Base-by-base conservation (phyloP, 2,113 vertebrate genomes). In the Solea solea region DNA sequence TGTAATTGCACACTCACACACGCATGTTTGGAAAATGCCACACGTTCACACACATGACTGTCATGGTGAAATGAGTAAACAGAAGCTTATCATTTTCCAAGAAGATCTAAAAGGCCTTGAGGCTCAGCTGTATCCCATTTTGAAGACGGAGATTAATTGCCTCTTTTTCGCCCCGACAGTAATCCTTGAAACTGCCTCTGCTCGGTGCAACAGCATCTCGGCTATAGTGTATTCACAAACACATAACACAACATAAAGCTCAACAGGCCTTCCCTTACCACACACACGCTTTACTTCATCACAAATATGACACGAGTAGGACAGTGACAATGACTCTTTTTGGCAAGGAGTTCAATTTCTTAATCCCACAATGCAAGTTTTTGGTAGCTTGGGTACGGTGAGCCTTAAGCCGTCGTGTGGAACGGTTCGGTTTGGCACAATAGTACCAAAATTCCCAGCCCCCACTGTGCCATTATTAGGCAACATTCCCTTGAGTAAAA, bases 181-280 rank as follows among this genome's bases (percentile, higher is more conserved):
- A 93, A 94, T 93, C 93, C 91, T 91, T 88, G 82, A 92, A 88
- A 92, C 83, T 82, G 86, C 89, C 86, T 91, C 79, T 58, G 81
- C 67, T 84, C 53, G 76, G 86, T 77, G 82, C 76, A 72, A 78
- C 72, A 81, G 80, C 76, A 64, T 88, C 83, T 79, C 81, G 68
- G 76, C 68, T 76, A 34, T 34, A 71, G 79, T 11, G 25, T n/a
- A 8, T 27, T 15, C 58, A 49, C 59, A 34, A 52, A 53, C 77
- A 61, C 67, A 66, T 72, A 62, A 51, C 13, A 8, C 51, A 60
- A 40, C 73, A 45, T 76, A 16, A 54, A 78, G 81, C 75, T 75
- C 81, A 69, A 74, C 61, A 55, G 42, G 53, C 69, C 81, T 41
- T 51, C 64, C 5, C 64, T 34, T 27, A 5, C 48, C 51, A 49